These are phyloP conservation scores for Biston stratarius DNA, from an alignment of 2,888 invertebrate species.

Conservation along the genomic window DNA sequence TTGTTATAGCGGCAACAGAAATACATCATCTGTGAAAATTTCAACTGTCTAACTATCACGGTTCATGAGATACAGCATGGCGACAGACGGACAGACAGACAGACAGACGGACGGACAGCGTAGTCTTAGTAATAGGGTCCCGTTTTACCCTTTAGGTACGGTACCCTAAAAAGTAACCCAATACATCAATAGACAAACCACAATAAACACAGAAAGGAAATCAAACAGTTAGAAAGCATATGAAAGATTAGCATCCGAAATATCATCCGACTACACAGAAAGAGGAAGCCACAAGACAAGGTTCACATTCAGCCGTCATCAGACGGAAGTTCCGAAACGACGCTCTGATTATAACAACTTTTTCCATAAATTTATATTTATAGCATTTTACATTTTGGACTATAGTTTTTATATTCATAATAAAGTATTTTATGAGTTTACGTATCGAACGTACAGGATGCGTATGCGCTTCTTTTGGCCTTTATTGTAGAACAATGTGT, in stretches of 20 bases:
- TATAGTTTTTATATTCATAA: slow-evolving; percentile 75
- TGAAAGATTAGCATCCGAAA: slow-evolving; percentile 33
- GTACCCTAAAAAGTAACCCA: background rate
- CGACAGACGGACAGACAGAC: too few relatives aligned
- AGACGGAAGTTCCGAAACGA: slow-evolving; percentile 70
- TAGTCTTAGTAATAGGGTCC: too few relatives aligned
- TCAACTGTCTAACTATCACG: too few relatives aligned
- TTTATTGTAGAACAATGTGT: slow-evolving; percentile 47
- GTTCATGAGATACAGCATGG: too few relatives aligned
- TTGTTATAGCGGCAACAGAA: too few relatives aligned
- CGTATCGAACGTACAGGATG: slow-evolving; percentile 76
- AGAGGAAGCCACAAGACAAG: slow-evolving; percentile 38
- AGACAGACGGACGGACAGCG: too few relatives aligned
- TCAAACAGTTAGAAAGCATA: slow-evolving; percentile 17
- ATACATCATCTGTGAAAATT: too few relatives aligned
- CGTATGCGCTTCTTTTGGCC: slow-evolving; percentile 30
- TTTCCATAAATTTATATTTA: slow-evolving; percentile 63
- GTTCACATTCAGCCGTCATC: slow-evolving; percentile 49
- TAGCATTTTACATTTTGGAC: slow-evolving; percentile 52
- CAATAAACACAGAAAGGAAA: slow-evolving; percentile 13
- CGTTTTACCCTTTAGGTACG: too few relatives aligned
- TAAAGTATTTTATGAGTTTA: slow-evolving; percentile 80
- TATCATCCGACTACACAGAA: slow-evolving; percentile 30
- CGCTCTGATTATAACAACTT: slow-evolving; percentile 68
- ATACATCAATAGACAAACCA: slow-evolving; percentile 7